Evolutionary conservation across 2,113 vertebrate species (phyloP), one percentile per base, ranked within the genome.

Genomic region (Rhinopithecus roxellana): DNA sequence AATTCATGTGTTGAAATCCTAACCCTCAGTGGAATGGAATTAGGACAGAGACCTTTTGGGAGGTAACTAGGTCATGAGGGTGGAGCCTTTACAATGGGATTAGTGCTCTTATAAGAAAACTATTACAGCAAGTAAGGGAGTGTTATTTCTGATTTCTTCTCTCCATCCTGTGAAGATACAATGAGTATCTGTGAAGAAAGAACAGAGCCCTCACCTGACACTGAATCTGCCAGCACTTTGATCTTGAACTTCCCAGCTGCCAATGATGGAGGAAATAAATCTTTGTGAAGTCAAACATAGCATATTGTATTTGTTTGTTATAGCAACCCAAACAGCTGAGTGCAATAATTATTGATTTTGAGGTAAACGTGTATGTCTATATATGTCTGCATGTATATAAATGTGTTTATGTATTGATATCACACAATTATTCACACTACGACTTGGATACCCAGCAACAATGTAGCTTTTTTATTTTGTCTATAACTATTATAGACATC

Each of bases 71-170:
- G 2, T 43, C 9, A 2, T 61, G 5, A 86, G 3, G 1, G 8
- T 20, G 35, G 10, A 10, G 5, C 13, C 8, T 0, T 64, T 3
- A 45, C 40, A 2, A 43, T 17, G 13, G 0, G 14, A 45, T 74
- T 67, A 43, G 16, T 52, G 14, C 2, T 8, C 1, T 5, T 40
- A 32, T 27, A 11, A 91, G 10, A 70, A 8, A 23, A 81, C 10
- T 64, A 14, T 2, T 14, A 64, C 1, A 64, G 27, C 61, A 64
- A 32, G 14, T 8, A 61, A 8, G 23, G 30, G 8, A 94, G 2
- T 3, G 5, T 74, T 10, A 14, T 27, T 81, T 72, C 55, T 59
- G 9, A 43, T n/a, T 23, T 74, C 2, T 59, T 6, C 16, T 59
- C 30, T 74, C n/a, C 30, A 9, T 11, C 22, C 32, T 87, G 3